phyloP scores from a whole-genome alignment of 2,113 vertebrate species.

The Willisornis vidua region DNA sequence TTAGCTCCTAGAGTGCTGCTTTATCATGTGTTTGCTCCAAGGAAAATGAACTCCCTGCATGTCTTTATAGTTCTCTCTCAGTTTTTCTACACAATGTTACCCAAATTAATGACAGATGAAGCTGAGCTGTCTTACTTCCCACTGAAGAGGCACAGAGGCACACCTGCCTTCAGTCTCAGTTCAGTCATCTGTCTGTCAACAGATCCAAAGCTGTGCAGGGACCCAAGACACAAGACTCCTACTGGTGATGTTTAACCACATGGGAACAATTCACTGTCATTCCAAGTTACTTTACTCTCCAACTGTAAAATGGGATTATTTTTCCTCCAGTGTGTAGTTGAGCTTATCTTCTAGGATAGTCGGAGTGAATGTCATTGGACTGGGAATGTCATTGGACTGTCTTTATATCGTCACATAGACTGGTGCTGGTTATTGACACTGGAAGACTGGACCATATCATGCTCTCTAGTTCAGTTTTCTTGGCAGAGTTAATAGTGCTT shows the following conservation, averaged over 20 bases:
- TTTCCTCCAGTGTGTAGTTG: not conserved
- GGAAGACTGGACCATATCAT: not conserved
- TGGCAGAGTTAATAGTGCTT: not conserved
- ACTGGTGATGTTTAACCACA: accelerated
- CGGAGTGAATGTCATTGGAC: not conserved
- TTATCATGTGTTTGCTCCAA: not conserved
- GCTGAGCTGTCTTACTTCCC: not conserved
- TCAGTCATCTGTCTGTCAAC: not conserved
- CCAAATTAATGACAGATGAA: not conserved
- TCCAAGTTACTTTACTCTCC: not conserved
- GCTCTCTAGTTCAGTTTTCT: not conserved
- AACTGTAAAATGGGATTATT: not conserved
- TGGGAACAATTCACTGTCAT: not conserved
- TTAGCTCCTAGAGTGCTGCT: not conserved
- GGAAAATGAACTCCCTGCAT: not conserved
- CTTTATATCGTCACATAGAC: not conserved
- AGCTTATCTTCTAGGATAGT: not conserved
- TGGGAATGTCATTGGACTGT: not conserved
- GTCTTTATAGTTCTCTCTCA: not conserved
- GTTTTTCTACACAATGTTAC: not conserved
- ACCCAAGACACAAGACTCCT: not conserved
- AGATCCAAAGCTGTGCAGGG: not conserved
- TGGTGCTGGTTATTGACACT: not conserved
- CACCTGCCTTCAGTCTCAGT: not conserved
- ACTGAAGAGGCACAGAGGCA: not conserved